phyloP scores from a whole-genome alignment of 2,797 vertebrate species.

The Sebastes taczanowskii region DNA sequence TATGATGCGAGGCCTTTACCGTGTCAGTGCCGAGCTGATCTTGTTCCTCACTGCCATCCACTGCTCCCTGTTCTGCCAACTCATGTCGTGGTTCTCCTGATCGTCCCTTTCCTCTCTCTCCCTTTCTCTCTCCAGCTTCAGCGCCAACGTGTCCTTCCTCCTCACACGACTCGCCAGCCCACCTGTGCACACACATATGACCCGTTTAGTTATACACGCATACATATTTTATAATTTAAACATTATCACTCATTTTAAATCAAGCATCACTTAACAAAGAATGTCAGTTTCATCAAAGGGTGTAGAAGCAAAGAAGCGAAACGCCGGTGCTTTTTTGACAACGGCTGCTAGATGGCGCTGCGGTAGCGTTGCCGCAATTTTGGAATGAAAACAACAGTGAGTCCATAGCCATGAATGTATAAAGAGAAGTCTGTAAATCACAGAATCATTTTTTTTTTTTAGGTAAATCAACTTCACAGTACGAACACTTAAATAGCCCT shows the following conservation, averaged over 20 bases:
- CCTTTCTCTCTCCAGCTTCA: constrained; percentile 84
- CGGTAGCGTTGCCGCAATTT: too few species aligned
- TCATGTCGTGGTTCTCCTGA: constrained; percentile 78
- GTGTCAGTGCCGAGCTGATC: constrained; percentile 89
- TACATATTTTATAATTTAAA: background rate
- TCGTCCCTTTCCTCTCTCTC: constrained; percentile 54
- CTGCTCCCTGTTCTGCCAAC: constrained; percentile 90
- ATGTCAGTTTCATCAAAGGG: background rate
- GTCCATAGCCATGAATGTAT: too few species aligned
- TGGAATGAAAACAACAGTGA: too few species aligned
- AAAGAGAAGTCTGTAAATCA: too few species aligned
- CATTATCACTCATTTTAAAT: background rate
- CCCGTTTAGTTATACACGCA: background rate
- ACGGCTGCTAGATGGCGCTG: too few species aligned
- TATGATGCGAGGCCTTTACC: constrained; percentile 69
- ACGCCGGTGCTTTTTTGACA: too few species aligned
- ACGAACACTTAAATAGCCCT: too few species aligned
- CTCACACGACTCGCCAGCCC: constrained; percentile 90
- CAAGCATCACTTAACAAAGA: background rate
- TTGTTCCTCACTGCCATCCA: constrained; percentile 89
- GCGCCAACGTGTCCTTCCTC: constrained; percentile 93
- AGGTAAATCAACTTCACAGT: too few species aligned
- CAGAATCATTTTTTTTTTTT: too few species aligned
- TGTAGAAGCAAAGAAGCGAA: too few species aligned
- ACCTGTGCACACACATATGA: constrained; percentile 71